Base-by-base conservation (phyloP, 2,888 invertebrate genomes). In the Latheticus oryzae region DNA sequence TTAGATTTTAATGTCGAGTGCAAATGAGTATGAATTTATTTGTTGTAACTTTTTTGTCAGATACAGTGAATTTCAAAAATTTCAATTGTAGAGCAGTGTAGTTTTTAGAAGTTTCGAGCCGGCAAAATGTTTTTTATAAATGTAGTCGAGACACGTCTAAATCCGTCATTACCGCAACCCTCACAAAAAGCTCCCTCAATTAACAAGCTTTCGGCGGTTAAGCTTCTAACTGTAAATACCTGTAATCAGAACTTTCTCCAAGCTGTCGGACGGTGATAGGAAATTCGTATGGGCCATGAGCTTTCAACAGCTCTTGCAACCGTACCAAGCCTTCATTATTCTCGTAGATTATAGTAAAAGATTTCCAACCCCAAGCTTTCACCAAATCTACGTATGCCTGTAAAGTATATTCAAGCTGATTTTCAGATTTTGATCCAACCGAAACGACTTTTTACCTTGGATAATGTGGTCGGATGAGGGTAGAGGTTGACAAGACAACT, bases 311-410 rank as follows among this genome's bases (percentile, higher is more conserved):
- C 76, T 93, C 93, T 77, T 94, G 94, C 12, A 95, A 82, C 30
- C 94, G 84, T 42, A 94, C 92, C 69, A 95, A 80, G 1, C 94
- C 96, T 75, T 97, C 96, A 78, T 95, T 95, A 79, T 92, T 93
- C 80, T 97, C 96, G 79, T 97, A 97, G 67, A 97, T 91, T 69
- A 97, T 93, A 15, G 96, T 95, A 76, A 96, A 96, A n/a, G 91
- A 90, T 77, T 90, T 92, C 97, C 97, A 97, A 58, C 91, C 93
- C 89, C 93, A 91, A 1, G 89, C 88, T 74, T 89, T 86, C 26
- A 97, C 92, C 62, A 96, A 82, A 79, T 95, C 93, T 62, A 94
- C 93, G 78, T 93, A 95, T 12, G 95, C 95, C 92, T 95, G 79
- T n/a, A n/a, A n/a, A n/a, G n/a, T n/a, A n/a, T n/a, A n/a, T n/a